Percentiles rank a stretch among this genome's conserved stretches.
phyloP scores from a whole-genome alignment of 1,140 invertebrate species.

The Trichonephila clavipes region DNA sequence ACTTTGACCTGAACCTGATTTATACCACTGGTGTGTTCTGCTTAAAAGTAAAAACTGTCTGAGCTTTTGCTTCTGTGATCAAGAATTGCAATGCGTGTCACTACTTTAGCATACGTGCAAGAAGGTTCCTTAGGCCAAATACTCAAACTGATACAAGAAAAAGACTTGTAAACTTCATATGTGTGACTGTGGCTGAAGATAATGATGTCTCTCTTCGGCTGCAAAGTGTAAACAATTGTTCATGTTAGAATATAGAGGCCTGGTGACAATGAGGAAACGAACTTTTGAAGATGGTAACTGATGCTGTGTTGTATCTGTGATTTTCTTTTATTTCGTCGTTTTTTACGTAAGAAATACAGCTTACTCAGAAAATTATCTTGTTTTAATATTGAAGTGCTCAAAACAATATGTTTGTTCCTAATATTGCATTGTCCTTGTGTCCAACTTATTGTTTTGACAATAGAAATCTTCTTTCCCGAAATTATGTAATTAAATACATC shows the following conservation, averaged over 20 bases:
- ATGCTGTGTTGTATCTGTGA: constrained; percentile 28
- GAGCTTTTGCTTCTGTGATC: constrained; percentile 67
- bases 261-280: neutral
- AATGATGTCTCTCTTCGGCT: neutral
- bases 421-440: neutral
- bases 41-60: constrained; percentile 3
- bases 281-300: constrained; percentile 9
- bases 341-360: neutral
- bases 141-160: neutral
- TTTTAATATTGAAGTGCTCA: neutral
- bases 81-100: constrained; percentile 3
- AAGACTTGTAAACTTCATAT: neutral
- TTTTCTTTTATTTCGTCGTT: constrained; percentile 31
- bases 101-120: neutral
- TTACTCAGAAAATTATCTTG: neutral
- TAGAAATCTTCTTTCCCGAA: too few relatives aligned
- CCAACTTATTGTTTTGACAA: neutral
- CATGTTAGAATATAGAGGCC: neutral
- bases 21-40: constrained; percentile 10
- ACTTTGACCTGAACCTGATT: neutral
- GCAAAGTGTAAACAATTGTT: constrained; percentile 31
- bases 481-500: too few relatives aligned
- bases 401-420: neutral
- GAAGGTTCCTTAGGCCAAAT: neutral
- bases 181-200: neutral